Base-by-base conservation (phyloP, 1,140 invertebrate species). In the Diploscapter pachys region DNA sequence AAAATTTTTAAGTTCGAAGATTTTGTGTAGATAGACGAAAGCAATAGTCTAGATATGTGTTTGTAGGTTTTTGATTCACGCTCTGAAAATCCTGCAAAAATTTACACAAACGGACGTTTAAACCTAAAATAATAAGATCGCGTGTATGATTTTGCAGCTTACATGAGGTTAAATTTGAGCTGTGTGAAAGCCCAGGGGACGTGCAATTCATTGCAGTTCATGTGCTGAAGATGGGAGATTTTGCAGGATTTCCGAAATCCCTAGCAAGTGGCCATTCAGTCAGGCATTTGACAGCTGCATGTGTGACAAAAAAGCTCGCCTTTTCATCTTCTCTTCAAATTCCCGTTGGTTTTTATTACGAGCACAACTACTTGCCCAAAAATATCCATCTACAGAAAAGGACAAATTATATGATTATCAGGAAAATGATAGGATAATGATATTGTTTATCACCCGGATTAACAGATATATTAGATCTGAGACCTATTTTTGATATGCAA, bases 281-380 rank as follows among this genome's bases (percentile, higher is more conserved):
- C 66, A 55, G 57, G 52, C 66, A 68, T 68, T 68, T 68, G 66
- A 68, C 66, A 31, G 31, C 31, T 31, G 31, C 31, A 31, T 31
- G 31, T 31, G 31, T 31, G 31, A 31, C 31, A 31, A 31, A 31
- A 31, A 31, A 31, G 31, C 31, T 31, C 31, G 31, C 31, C 31
- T 31, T 31, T 31, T 31, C 31, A 31, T 31, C 31, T 31, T 31
- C 31, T 31, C 31, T 31, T 1, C 31, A 31, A 31, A 31, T 31
- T 31, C 31, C 31, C 31, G 31, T 31, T 31, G 31, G 31, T 31
- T 31, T 31, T 31, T 31, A 31, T 31, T 31, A 31, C 31, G 31
- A 31, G 31, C 31, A 31, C 31, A 31, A 31, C 31, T 31, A 31
- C 31, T 31, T 31, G 31, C 31, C 31, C 31, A 31, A 31, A 31